Evolutionary conservation across 2,113 vertebrate genomes (phyloP).

Genomic region (Onychorhynchus coronatus): DNA sequence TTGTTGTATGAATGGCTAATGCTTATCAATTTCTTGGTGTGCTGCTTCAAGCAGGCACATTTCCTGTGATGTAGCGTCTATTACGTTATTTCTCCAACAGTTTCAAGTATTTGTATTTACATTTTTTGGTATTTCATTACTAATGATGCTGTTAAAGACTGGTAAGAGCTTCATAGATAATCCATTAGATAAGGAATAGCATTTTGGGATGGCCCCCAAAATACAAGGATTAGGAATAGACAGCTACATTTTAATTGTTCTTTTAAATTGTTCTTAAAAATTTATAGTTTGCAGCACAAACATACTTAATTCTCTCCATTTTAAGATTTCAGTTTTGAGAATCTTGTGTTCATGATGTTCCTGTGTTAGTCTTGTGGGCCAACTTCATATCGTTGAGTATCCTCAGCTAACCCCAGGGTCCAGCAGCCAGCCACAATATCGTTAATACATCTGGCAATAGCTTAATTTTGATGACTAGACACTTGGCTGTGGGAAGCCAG

Average conservation of each 20-base stretch:
- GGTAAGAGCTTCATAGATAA: neutral
- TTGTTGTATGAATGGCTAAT: neutral
- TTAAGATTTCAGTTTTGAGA: neutral
- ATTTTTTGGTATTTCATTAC: neutral
- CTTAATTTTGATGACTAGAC: neutral
- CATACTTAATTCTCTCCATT: neutral
- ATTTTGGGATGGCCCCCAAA: neutral
- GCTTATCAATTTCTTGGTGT: neutral
- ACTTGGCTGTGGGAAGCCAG: neutral
- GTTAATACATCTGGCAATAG: neutral
- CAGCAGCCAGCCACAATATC: neutral
- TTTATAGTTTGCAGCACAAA: neutral
- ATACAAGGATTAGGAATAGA: neutral
- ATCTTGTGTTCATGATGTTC: neutral
- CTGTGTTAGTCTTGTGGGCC: neutral
- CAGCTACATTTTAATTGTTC: neutral
- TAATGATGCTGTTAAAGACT: neutral
- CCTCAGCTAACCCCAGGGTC: neutral
- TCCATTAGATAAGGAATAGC: neutral
- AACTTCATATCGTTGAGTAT: accelerated
- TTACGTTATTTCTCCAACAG: neutral
- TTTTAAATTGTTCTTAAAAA: neutral
- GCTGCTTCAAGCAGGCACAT: neutral
- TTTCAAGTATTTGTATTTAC: neutral
- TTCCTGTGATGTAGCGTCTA: neutral